phyloP scores from a whole-genome alignment of 2,113 vertebrate genomes.

The Melierax canorus region DNA sequence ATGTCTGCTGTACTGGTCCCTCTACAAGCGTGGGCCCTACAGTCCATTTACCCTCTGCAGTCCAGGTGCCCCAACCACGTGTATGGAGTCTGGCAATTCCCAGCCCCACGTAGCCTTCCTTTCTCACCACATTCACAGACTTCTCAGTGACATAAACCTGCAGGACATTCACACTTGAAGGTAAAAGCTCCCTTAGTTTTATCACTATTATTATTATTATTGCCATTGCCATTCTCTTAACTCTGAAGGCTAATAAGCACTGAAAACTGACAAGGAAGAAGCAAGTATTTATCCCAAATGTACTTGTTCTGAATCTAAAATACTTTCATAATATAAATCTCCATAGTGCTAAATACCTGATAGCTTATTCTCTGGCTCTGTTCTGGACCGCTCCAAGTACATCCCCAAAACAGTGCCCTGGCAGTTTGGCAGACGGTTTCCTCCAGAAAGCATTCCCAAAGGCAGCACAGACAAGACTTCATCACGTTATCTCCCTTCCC shows the following conservation, averaged over 20 bases:
- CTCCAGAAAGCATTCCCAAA: not conserved
- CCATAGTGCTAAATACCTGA: not conserved
- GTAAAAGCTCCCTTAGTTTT: not conserved
- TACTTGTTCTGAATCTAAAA: not conserved
- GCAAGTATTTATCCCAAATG: not conserved
- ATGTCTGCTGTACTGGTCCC: not conserved
- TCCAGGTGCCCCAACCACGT: not conserved
- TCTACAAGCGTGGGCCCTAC: not conserved
- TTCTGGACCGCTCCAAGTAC: not conserved
- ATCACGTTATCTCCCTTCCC: rapidly evolving
- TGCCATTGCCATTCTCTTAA: not conserved
- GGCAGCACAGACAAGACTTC: rapidly evolving
- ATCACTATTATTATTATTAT: not conserved
- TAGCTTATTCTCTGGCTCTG: not conserved
- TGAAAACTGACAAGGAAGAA: not conserved
- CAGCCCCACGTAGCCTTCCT: not conserved
- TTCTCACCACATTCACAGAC: not conserved
- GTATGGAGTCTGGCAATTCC: not conserved
- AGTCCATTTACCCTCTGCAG: not conserved
- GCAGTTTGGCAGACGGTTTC: not conserved
- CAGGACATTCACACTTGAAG: not conserved
- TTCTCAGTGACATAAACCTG: not conserved
- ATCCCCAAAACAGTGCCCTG: not conserved
- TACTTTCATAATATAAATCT: not conserved
- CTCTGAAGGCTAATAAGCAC: not conserved